Percentiles rank a stretch among this genome's conserved stretches.
phyloP scores from a whole-genome alignment of 2,888 invertebrate genomes.

The Chesias legatella region DNA sequence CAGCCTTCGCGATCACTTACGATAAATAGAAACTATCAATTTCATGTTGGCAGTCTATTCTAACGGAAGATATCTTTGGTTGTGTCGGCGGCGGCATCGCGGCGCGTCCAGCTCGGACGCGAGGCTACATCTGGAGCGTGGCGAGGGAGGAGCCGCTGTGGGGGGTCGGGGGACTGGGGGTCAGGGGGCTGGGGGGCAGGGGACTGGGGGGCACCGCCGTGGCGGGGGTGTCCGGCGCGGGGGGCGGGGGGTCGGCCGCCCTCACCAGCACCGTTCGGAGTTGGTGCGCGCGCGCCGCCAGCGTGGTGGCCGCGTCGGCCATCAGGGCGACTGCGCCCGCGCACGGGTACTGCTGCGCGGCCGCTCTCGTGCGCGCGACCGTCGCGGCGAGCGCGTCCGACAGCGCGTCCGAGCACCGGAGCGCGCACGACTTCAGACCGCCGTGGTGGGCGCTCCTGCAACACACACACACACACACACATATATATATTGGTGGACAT shows the following conservation, averaged over 20 bases:
- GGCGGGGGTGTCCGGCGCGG: conserved; percentile 50
- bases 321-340: conserved; percentile 94
- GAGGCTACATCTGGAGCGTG: conserved; percentile 57
- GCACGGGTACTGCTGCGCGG: conserved; percentile 95
- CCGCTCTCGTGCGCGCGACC: conserved; percentile 93
- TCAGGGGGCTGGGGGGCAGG: conserved; percentile 55
- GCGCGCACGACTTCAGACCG: conserved; percentile 85
- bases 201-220: conserved; percentile 58
- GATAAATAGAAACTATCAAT: conserved; percentile 60
- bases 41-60: conserved; percentile 51
- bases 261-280: conserved; percentile 87
- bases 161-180: conserved; percentile 54
- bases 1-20: conserved; percentile 56
- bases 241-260: conserved; percentile 78
- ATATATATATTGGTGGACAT: not conserved
- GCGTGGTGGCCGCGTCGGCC: conserved; percentile 93
- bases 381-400: conserved; percentile 90
- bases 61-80: conserved; percentile 64
- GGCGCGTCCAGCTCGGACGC: conserved; percentile 40
- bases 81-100: conserved; percentile 37
- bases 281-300: conserved; percentile 91
- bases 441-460: conserved; percentile 87
- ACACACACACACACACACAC: conserved; percentile 5
- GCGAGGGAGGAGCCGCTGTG: conserved; percentile 60
- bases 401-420: conserved; percentile 88